Evolutionary conservation across 1,140 invertebrate species (phyloP), one percentile per base, ranked within the genome.

Genomic region (Solenopsis invicta): DNA sequence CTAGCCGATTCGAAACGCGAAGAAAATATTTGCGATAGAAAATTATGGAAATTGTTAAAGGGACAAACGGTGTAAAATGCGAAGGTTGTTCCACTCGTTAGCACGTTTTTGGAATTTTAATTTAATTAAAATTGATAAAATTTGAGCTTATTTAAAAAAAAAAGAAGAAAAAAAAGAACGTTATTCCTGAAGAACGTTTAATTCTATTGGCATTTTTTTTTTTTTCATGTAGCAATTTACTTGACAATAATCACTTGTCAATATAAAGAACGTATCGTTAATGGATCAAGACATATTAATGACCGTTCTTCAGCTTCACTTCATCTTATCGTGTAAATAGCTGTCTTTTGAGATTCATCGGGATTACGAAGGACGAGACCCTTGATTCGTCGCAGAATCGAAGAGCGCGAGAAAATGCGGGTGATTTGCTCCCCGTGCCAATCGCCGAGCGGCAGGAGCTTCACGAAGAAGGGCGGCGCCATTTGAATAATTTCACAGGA

Each of bases 401-500:
- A 81, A 86, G 66, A 86, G 50, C 41, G 50, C 41, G 54, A 87
- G 84, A 77, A 76, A 86, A 87, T 67, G 69, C 72, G 81, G 48
- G 59, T 85, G 54, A 75, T 62, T 84, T 59, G 81, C 72, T 48
- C 54, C 54, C 45, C 54, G 81, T 78, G 72, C 81, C 54, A 89
- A 90, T 62, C 59, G 87, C 54, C 61, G 72, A 62, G 8, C 75
- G 29, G 72, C 66, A 66, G 59, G 76, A 88, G 90, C 67, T 86
- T 78, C 67, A 50, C 66, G 78, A 88, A n/a, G 80, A 54, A 61
- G 54, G 64, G 78, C 24, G 61, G 86, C 56, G 59, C 80, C 80
- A 91, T 91, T 91, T 92, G 91, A 92, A 92, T 92, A 92, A 92
- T 92, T 92, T 92, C 81, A 89, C 90, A 91, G 91, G 90, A 92